Conservation (phyloP, 2,888 invertebrate genomes). For the Vesta saturnalis region DNA sequence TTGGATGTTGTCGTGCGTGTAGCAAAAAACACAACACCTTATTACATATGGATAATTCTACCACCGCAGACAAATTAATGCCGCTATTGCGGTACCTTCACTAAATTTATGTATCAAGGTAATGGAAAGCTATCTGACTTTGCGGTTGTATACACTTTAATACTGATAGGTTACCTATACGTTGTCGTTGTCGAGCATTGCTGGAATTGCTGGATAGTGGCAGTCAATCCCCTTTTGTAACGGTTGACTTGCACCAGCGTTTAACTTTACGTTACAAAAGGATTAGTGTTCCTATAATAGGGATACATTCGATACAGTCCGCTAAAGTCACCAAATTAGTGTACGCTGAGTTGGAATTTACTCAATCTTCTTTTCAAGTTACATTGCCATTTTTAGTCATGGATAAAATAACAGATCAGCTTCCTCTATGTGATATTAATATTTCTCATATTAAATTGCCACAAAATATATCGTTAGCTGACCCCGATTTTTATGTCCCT, state of each 20-base stretch:
- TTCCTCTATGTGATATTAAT: background rate
- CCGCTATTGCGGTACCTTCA: background rate
- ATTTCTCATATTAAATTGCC: background rate
- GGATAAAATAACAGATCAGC: background rate
- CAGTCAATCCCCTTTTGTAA: background rate
- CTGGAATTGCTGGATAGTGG: constrained; percentile 1
- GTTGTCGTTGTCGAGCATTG: background rate
- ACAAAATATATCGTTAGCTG: too few relatives aligned
- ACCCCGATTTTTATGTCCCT: background rate
- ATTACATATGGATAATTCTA: constrained; percentile 10
- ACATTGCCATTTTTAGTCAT: background rate
- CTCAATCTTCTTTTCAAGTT: background rate
- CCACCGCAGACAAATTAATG: background rate
- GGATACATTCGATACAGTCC: background rate
- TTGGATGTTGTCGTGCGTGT: constrained; percentile 17
- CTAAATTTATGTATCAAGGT: background rate
- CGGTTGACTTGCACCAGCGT: background rate
- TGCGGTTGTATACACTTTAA: background rate
- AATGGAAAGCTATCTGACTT: background rate
- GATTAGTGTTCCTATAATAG: background rate
- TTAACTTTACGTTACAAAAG: background rate
- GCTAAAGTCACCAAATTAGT: background rate
- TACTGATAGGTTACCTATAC: background rate
- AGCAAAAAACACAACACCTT: constrained; percentile 21
- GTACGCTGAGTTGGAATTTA: background rate